Conservation (phyloP, 2,888 invertebrate genomes). For the Drosophila infuscata region DNA sequence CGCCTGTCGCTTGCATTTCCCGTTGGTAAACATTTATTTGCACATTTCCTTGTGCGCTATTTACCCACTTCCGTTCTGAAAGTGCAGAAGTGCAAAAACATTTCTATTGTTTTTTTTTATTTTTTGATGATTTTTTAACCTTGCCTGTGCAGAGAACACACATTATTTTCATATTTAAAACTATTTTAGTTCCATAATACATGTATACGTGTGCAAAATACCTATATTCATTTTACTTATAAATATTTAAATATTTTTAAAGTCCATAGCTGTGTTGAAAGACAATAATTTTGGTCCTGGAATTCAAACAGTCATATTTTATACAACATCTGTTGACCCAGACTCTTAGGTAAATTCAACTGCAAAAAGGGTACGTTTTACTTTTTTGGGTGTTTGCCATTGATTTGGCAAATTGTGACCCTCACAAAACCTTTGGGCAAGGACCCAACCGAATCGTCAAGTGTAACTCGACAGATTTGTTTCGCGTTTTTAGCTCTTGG, state of each 20-base stretch:
- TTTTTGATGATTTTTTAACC: not conserved
- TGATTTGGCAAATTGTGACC: conserved; percentile 43
- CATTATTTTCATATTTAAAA: not conserved
- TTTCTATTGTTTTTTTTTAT: conserved; percentile 43
- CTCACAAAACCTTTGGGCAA: not conserved
- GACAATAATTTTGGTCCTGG: not conserved
- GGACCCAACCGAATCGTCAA: conserved; percentile 11
- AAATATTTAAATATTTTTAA: not conserved
- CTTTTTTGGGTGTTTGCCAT: conserved; percentile 47
- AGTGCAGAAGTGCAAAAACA: conserved; percentile 24
- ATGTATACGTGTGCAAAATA: not conserved
- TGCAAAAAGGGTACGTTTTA: conserved; percentile 55
- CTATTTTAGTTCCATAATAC: not conserved
- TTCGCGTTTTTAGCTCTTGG: conserved; percentile 13
- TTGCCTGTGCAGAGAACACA: not conserved
- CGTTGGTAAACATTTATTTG: conserved; percentile 78
- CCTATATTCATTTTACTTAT: not conserved
- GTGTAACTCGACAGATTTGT: conserved; percentile 26
- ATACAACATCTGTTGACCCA: conserved; percentile 57
- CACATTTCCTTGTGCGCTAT: conserved; percentile 70
- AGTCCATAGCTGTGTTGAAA: not conserved
- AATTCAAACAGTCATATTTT: not conserved
- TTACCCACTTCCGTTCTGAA: conserved; percentile 65
- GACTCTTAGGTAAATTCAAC: conserved; percentile 60
- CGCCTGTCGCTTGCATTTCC: conserved; percentile 71